These are phyloP conservation scores for Geophilus truncorum DNA, from an alignment of 2,888 invertebrate genomes.

Conservation along the genomic window DNA sequence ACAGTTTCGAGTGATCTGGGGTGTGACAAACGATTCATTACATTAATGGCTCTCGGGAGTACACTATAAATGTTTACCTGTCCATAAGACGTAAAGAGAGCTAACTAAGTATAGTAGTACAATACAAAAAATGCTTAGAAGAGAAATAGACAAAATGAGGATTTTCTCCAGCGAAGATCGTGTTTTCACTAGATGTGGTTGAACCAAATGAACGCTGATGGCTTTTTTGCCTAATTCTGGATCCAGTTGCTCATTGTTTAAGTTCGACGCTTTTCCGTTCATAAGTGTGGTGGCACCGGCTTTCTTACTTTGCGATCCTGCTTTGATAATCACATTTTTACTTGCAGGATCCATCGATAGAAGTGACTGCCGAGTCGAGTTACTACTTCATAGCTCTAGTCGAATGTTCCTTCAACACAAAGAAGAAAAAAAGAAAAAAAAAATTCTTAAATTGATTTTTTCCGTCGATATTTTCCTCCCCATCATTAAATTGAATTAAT, in stretches of 20 bases:
- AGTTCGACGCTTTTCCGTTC: neutral
- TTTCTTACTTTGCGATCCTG: neutral
- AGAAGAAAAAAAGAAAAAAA: neutral
- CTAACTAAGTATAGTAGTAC: neutral
- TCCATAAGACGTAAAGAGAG: neutral
- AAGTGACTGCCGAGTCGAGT: neutral
- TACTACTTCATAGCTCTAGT: neutral
- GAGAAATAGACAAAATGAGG: neutral
- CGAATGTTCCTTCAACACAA: neutral
- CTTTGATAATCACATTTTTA: neutral
- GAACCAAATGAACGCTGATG: neutral
- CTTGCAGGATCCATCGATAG: neutral
- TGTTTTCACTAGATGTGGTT: neutral
- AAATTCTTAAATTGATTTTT: neutral
- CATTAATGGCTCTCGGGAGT: neutral
- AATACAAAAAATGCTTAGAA: neutral
- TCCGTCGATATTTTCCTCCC: neutral
- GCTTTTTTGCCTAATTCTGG: neutral
- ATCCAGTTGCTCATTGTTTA: neutral
- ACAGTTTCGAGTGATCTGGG: conserved; percentile 37
- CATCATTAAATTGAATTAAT: neutral
- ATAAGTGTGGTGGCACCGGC: neutral
- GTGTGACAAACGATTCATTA: neutral
- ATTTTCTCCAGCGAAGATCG: neutral
- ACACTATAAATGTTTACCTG: neutral